These are phyloP conservation scores for Dendrolimus houi DNA, from an alignment of 2,888 invertebrate genomes.

Conservation along the genomic window DNA sequence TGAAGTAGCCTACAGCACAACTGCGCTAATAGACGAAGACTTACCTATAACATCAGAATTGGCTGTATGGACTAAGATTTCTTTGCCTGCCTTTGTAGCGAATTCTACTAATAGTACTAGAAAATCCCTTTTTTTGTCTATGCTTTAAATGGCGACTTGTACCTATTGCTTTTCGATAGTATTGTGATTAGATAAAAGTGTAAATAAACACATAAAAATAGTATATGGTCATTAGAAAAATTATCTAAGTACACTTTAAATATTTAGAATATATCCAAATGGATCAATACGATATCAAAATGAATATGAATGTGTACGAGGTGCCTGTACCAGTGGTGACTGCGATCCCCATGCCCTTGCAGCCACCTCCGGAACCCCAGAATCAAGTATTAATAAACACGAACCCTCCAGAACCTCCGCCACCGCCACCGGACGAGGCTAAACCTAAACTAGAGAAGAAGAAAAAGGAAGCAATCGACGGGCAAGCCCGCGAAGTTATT, in stretches of 20 bases:
- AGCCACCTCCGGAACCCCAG: constrained; percentile 20
- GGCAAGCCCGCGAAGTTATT: constrained; percentile 63
- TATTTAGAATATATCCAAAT: constrained; percentile 7
- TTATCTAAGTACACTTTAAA: background rate
- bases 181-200: constrained; percentile 1
- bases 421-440: constrained; percentile 19
- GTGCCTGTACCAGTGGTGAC: constrained; percentile 20
- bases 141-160: background rate
- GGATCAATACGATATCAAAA: constrained; percentile 10
- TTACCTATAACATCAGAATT: too few species aligned
- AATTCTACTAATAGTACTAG: too few species aligned
- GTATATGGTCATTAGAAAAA: background rate
- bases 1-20: too few species aligned
- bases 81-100: too few species aligned
- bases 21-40: too few species aligned
- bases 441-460: constrained; percentile 52
- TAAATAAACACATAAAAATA: background rate
- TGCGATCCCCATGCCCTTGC: constrained; percentile 15
- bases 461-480: constrained; percentile 66
- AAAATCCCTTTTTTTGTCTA: too few species aligned
- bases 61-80: too few species aligned
- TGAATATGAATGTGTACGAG: constrained; percentile 41
- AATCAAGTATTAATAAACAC: constrained; percentile 16
- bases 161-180: background rate
- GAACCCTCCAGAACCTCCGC: constrained; percentile 21